Conservation (phyloP, 1,140 invertebrate species). For the Antheraea mylitta region DNA sequence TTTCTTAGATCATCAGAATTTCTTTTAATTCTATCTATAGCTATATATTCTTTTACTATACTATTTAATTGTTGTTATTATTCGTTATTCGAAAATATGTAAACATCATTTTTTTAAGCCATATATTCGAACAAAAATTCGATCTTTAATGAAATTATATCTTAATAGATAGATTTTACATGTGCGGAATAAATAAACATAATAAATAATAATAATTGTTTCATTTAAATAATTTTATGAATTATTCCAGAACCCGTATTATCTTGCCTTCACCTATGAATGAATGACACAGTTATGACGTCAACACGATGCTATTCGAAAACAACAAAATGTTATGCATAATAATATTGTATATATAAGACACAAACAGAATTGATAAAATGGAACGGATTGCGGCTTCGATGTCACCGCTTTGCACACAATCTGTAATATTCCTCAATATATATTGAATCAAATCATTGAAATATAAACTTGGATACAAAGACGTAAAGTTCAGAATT, state of each 20-base stretch:
- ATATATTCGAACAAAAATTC: no score
- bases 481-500: conserved; percentile 4
- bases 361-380: conserved; percentile 25
- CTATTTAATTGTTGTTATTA: no score
- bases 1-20: no score
- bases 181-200: not conserved
- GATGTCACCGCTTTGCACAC: conserved; percentile 23
- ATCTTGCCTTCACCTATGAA: conserved; percentile 5
- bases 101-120: no score
- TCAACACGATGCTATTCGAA: conserved; percentile 21
- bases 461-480: not conserved
- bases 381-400: conserved; percentile 22
- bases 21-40: no score
- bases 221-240: conserved; percentile 7
- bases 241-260: conserved; percentile 2
- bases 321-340: conserved; percentile 27
- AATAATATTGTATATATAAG: conserved; percentile 20
- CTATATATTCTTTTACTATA: no score
- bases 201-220: conserved; percentile 17
- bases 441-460: conserved; percentile 9
- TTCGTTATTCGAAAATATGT: no score
- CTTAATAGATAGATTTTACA: no score
- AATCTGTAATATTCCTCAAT: conserved; percentile 28
- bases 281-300: conserved; percentile 17
- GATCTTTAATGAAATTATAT: no score